Conservation (phyloP, 2,888 invertebrate species). For the Agrochola circellaris region DNA sequence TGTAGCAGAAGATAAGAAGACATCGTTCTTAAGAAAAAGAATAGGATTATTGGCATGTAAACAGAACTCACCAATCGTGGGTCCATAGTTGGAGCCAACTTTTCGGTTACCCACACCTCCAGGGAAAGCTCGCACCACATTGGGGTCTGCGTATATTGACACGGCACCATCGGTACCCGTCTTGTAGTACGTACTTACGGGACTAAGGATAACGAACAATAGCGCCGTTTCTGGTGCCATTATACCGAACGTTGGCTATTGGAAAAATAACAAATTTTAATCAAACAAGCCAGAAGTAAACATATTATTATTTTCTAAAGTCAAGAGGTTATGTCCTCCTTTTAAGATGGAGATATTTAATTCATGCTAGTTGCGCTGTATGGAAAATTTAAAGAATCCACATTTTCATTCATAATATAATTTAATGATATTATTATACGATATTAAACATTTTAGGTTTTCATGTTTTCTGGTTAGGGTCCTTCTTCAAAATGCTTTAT, state of each 20-base stretch:
- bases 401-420: neutral
- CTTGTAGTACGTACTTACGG: slow-evolving; percentile 98
- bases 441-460: neutral
- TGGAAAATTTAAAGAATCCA: neutral
- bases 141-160: slow-evolving; percentile 97
- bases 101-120: slow-evolving; percentile 98
- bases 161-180: slow-evolving; percentile 92
- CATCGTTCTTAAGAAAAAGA: neutral
- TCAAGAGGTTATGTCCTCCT: neutral
- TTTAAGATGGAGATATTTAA: neutral
- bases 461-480: neutral
- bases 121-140: slow-evolving; percentile 96
- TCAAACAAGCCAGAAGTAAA: neutral
- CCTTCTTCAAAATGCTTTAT: slow-evolving; percentile 17
- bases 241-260: slow-evolving; percentile 97
- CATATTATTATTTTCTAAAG: neutral
- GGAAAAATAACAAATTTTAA: slow-evolving; percentile 9
- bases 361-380: neutral
- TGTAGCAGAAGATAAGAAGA: neutral
- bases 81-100: slow-evolving; percentile 98
- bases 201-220: slow-evolving; percentile 97
- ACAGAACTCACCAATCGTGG: slow-evolving; percentile 92
- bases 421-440: neutral
- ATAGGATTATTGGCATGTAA: neutral
- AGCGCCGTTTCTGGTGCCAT: slow-evolving; percentile 96